Conservation (phyloP, 2,888 invertebrate genomes). For the Tipula confusa region DNA sequence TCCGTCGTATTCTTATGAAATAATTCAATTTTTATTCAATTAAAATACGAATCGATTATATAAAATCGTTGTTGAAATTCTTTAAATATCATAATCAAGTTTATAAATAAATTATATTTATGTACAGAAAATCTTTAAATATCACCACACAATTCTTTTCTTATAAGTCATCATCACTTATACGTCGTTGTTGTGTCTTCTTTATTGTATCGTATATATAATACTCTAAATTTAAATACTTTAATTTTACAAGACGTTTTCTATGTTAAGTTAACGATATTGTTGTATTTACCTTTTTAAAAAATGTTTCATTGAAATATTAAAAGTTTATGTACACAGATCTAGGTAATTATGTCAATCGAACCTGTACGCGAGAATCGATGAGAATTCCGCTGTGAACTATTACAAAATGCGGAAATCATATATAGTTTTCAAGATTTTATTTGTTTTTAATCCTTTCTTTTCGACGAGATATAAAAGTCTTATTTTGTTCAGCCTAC, state of each 20-base stretch:
- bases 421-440: not conserved
- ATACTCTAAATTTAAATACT: not conserved
- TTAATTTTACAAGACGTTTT: not conserved
- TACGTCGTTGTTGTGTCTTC: not conserved
- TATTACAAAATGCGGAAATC: not conserved
- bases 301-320: not conserved
- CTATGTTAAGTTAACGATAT: not conserved
- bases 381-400: not conserved
- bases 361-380: not conserved
- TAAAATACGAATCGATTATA: constrained; percentile 25
- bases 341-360: not conserved
- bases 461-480: not conserved
- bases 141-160: not conserved
- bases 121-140: not conserved
- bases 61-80: not conserved
- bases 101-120: not conserved
- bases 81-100: not conserved
- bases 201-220: no score
- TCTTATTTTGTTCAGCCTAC: not conserved
- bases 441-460: not conserved
- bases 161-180: not conserved
- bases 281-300: not conserved
- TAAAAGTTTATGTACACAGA: not conserved
- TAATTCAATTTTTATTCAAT: constrained; percentile 4
- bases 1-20: not conserved